These are phyloP conservation scores for Liopterus haemorrhoidalis DNA, from an alignment of 2,888 invertebrate species.

Conservation along the genomic window DNA sequence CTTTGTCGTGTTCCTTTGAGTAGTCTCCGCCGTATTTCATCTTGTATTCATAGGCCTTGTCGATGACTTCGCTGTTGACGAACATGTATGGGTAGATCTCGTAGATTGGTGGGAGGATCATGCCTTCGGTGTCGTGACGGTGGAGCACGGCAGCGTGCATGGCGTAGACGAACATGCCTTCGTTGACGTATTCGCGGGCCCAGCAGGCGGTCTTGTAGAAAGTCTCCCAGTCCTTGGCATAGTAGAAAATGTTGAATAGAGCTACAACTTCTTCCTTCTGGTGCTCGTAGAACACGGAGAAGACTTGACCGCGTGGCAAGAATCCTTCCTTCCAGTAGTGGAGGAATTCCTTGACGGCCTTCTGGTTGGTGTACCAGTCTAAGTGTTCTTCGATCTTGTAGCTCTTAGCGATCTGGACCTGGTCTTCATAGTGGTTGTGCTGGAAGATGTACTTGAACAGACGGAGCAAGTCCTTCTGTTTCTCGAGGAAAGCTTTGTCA, in stretches of 20 bases:
- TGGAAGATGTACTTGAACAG: constrained; percentile 60
- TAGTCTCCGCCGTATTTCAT: constrained; percentile 47
- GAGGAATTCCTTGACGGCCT: constrained; percentile 53
- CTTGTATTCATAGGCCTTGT: constrained; percentile 57
- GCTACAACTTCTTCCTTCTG: constrained; percentile 59
- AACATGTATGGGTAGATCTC: constrained; percentile 68
- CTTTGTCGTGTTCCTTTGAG: constrained; percentile 39
- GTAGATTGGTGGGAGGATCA: constrained; percentile 63
- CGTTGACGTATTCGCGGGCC: constrained; percentile 62
- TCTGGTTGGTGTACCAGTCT: constrained; percentile 47
- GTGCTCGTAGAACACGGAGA: constrained; percentile 55
- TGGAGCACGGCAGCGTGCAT: constrained; percentile 57
- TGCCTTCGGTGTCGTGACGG: constrained; percentile 56
- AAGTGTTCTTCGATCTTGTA: constrained; percentile 56
- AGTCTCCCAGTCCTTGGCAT: constrained; percentile 64
- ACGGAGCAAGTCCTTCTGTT: constrained; percentile 49
- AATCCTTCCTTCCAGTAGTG: constrained; percentile 51
- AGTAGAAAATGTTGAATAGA: constrained; percentile 61
- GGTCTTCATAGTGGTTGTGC: constrained; percentile 50
- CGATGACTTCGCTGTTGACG: constrained; percentile 61
- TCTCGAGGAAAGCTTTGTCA: constrained; percentile 28
- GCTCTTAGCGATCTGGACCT: constrained; percentile 51
- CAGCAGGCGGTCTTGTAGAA: constrained; percentile 64
- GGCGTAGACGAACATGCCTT: constrained; percentile 62
- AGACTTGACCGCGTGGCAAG: constrained; percentile 56